These are phyloP conservation scores for Lutra lutra DNA, from an alignment of 2,797 vertebrate species.

Conservation along the genomic window DNA sequence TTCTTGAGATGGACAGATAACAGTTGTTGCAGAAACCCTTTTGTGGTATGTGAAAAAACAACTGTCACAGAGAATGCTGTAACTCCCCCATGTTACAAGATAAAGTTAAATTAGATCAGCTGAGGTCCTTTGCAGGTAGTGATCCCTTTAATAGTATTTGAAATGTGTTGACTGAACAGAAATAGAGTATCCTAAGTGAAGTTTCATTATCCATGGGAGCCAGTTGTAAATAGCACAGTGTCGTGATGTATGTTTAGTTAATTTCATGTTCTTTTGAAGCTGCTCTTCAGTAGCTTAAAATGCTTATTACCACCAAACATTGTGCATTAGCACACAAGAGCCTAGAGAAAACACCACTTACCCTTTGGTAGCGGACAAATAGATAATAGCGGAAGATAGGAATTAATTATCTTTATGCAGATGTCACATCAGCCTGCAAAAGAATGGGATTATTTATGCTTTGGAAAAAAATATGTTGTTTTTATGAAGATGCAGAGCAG, in stretches of 20 bases:
- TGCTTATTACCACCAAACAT: constrained; percentile 62
- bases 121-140: constrained; percentile 68
- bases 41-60: constrained; percentile 27
- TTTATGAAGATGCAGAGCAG: constrained; percentile 59
- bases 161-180: constrained; percentile 59
- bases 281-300: constrained; percentile 57
- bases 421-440: constrained; percentile 32
- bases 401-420: constrained; percentile 73
- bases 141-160: constrained; percentile 61
- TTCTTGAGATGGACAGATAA: constrained; percentile 75
- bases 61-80: constrained; percentile 62
- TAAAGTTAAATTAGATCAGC: constrained; percentile 44
- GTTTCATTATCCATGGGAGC: constrained; percentile 57
- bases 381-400: constrained; percentile 37
- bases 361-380: constrained; percentile 69
- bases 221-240: constrained; percentile 50
- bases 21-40: constrained; percentile 77
- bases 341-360: constrained; percentile 61
- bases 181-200: constrained; percentile 60
- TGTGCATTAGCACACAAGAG: neutral
- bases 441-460: constrained; percentile 57
- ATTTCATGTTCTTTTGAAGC: constrained; percentile 69
- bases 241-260: constrained; percentile 44
- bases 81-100: constrained; percentile 69
- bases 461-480: constrained; percentile 62